Evolutionary conservation across 2,888 invertebrate species (phyloP), one percentile per base, ranked within the genome.

Genomic region (Xestia c-nigrum): DNA sequence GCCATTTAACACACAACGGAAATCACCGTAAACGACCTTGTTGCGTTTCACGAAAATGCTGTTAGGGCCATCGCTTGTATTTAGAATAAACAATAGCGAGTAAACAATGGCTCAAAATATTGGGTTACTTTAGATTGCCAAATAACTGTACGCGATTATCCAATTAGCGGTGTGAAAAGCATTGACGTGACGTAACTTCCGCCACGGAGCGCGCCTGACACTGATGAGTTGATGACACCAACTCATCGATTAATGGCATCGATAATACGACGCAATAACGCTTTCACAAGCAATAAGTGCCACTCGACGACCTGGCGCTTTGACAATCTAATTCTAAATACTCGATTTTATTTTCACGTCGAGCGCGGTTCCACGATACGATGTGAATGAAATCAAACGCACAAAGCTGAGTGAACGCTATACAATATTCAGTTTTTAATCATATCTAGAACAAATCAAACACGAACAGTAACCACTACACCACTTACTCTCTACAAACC

Each of bases 231-330:
- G 86, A 85, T 86, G 85, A 84, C 89, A 89, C 87, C 81, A 87
- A 80, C 87, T 83, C 88, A 85, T 89, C 90, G 89, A 92, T 92
- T 90, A 89, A 89, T 88, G 83, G 81, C 81, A 81, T 86, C 85
- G 84, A 90, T 90, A 88, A 87, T 86, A 89, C 88, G 81, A 89
- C 89, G 90, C 88, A 91, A 90, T 90, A 89, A 79, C 78, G 76
- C 84, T 89, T 87, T 79, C 73, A 88, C 77, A 72, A 85, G 77
- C 70, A 74, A 74, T 77, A 72, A 77, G 77, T 72, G 70, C 47
- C 68, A 74, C 82, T 85, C 72, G 61, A 79, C 74, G 38, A 80
- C 61, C 80, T 84, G 71, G 55, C 40, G 55, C 65, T 65, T 65
- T 43, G 64, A 63, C 73, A 81, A 81, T 74, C 79, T 63, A 72